phyloP scores from a whole-genome alignment of 1,140 invertebrate genomes.

The Bombus waltoni region DNA sequence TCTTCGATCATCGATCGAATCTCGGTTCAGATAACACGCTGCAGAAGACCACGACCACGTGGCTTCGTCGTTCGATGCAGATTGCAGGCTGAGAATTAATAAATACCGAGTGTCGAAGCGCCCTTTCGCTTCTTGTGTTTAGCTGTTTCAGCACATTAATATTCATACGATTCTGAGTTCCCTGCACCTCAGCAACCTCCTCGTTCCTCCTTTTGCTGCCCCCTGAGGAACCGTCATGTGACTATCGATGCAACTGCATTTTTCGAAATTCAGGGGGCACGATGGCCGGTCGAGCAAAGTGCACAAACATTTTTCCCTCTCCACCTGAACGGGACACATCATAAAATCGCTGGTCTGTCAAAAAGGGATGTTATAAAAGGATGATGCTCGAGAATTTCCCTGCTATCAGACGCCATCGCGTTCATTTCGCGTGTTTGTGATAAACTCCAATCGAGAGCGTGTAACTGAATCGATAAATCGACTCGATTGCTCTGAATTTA shows the following conservation, averaged over 20 bases:
- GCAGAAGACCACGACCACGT: constrained; percentile 23
- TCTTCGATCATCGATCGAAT: constrained; percentile 18
- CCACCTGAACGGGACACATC: constrained; percentile 36
- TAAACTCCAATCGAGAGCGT: background rate
- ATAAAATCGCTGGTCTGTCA: constrained; percentile 65
- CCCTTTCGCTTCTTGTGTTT: constrained; percentile 72
- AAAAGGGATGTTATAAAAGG: constrained; percentile 46
- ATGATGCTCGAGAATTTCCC: constrained; percentile 41
- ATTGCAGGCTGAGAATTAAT: constrained; percentile 69
- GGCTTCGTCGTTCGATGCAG: constrained; percentile 48
- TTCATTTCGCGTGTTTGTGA: background rate
- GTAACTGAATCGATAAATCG: background rate
- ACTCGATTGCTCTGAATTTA: background rate
- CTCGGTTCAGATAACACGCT: constrained; percentile 33
- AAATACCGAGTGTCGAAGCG: constrained; percentile 65
- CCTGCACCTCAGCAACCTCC: background rate
- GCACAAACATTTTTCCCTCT: constrained; percentile 55
- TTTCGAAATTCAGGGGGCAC: constrained; percentile 53
- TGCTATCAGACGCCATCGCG: constrained; percentile 5
- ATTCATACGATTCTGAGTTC: constrained; percentile 71
- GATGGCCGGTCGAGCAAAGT: background rate
- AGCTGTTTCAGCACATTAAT: constrained; percentile 81
- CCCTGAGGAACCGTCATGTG: constrained; percentile 3
- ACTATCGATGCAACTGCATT: constrained; percentile 38
- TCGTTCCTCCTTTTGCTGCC: background rate